A percentile compares a stretch with the other conserved stretches of the same genome.
These are phyloP conservation scores for Columba livia DNA, from an alignment of 2,113 vertebrate species.

Conservation along the genomic window DNA sequence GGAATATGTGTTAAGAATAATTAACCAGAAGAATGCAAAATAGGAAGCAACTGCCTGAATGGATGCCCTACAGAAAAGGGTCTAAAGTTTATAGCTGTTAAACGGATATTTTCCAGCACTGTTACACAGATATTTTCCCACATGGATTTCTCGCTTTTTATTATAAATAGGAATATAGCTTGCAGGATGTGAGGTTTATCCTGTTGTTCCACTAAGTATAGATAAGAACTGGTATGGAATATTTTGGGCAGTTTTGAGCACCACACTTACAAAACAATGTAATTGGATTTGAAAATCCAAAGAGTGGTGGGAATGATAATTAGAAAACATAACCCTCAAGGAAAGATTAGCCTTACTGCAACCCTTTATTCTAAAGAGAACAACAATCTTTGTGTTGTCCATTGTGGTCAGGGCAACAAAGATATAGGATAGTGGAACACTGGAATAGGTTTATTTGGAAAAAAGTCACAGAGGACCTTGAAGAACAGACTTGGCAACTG, in stretches of 20 bases:
- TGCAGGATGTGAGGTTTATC: background rate
- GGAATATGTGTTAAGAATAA: background rate
- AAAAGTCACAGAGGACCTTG: background rate
- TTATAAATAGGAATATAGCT: background rate
- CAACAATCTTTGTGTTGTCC: background rate
- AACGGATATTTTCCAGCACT: background rate
- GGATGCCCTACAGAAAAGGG: background rate
- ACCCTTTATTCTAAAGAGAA: background rate
- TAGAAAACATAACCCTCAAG: background rate
- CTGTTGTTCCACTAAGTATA: background rate
- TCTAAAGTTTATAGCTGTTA: background rate
- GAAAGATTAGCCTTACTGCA: background rate
- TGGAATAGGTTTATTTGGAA: background rate
- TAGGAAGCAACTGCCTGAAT: background rate
- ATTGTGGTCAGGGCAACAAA: background rate
- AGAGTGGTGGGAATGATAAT: background rate
- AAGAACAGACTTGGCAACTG: background rate
- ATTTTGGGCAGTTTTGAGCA: background rate
- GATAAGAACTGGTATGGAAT: background rate
- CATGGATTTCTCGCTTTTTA: background rate
- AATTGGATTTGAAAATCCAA: background rate
- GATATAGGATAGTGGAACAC: background rate
- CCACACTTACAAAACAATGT: rapidly evolving
- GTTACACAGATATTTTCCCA: background rate
- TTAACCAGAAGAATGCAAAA: background rate